Evolutionary conservation across 2,888 invertebrate species (phyloP), one percentile per base, ranked within the genome.

Genomic region (Pollenia angustigena): DNA sequence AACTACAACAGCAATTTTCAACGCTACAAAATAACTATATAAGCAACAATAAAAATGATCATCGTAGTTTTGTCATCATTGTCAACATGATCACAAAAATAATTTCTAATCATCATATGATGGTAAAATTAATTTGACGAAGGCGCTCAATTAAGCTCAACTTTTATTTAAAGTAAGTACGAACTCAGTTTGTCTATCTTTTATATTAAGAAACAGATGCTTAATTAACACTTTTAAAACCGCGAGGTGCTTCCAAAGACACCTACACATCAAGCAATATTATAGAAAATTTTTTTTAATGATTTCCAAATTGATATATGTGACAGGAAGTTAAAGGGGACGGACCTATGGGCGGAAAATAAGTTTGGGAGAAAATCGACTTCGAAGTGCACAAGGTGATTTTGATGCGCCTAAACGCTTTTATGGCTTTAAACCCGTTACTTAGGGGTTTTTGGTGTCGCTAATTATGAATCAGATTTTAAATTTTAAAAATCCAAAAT

Each of bases 91-190:
- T 54, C n/a, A 60, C 75, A 64, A 54, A 40, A 69, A 64, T 9
- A 64, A 69, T 58, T 75, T 79, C 75, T 56, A 62, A 75, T 82
- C 85, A 75, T 82, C 85, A 74, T 79, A 48, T 79, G 62, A 74
- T 74, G 18, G 58, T 79, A 68, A n/a, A n/a, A 80, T 64, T 74
- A 68, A 81, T 79, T 81, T 66, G 71, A 71, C 56, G 32, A 44
- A 83, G 82, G 58, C 84, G 81, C 85, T 86, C 88, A 86, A 87
- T 87, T 80, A 75, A 83, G 88, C 87, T 88, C 84, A 88, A 85
- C 85, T 74, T 87, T 81, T 74, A 42, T 82, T 69, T 68, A 82
- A 85, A 80, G 88, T 88, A 85, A 88, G 87, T 87, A 88, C 56
- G 56, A 82, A 52, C 40, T 62, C 14, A 18, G 4, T 23, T 12